Evolutionary conservation across 2,888 invertebrate genomes (phyloP).

Genomic region (Catocala sponsa): DNA sequence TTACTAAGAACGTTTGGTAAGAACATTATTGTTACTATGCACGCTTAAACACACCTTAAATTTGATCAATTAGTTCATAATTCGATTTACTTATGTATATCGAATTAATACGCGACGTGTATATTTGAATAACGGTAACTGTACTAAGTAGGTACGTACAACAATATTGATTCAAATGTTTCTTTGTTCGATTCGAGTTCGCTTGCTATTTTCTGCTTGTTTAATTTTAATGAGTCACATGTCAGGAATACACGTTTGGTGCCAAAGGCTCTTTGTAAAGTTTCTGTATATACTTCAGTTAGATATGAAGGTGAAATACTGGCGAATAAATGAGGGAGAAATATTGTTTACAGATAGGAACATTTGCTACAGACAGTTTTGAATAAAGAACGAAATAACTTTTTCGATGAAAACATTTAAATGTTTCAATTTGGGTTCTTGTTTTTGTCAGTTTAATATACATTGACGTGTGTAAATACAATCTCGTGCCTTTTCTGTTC

Average conservation of each 20-base stretch:
- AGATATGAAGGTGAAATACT: neutral
- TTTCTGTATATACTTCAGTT: neutral
- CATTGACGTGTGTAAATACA: too few species aligned
- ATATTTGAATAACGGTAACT: conserved; percentile 15
- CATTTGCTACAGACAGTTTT: too few species aligned
- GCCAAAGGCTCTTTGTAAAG: conserved; percentile 1
- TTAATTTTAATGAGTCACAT: conserved; percentile 35
- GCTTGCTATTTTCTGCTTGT: conserved; percentile 24
- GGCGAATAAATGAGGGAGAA: too few species aligned
- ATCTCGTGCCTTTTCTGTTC: too few species aligned
- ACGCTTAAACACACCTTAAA: neutral
- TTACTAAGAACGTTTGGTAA: too few species aligned
- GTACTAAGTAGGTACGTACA: conserved; percentile 14
- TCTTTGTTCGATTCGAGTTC: conserved; percentile 19
- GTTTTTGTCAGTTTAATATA: too few species aligned
- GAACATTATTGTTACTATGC: too few species aligned
- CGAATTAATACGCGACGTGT: neutral
- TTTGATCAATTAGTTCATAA: neutral
- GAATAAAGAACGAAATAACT: too few species aligned
- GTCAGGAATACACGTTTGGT: conserved; percentile 11
- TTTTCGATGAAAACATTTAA: too few species aligned
- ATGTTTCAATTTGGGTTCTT: too few species aligned
- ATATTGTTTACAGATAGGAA: too few species aligned
- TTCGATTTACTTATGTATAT: too few species aligned
- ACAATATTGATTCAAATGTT: conserved; percentile 47